These are phyloP conservation scores for Cololabis saira DNA, from an alignment of 2,113 vertebrate genomes.

Conservation along the genomic window DNA sequence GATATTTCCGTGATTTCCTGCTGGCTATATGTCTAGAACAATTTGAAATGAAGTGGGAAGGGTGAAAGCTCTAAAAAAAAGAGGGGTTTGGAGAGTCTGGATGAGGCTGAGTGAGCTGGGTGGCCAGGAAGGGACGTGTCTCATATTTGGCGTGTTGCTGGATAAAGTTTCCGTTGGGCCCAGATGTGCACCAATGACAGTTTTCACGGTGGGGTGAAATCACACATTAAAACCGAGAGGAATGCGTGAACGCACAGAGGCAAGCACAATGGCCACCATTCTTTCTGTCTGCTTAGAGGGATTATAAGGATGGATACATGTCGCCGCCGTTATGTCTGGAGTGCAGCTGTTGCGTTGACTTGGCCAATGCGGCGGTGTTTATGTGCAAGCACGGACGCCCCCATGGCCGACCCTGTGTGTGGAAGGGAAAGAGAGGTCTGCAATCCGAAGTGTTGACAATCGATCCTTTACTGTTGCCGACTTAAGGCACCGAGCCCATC, in stretches of 20 bases:
- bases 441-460: constrained; percentile 25
- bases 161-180: constrained; percentile 48
- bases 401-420: constrained; percentile 6
- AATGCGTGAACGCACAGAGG: constrained; percentile 31
- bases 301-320: constrained; percentile 72
- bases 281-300: constrained; percentile 49
- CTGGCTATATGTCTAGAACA: constrained; percentile 34
- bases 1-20: constrained; percentile 60
- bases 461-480: constrained; percentile 47
- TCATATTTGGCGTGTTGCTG: constrained; percentile 26
- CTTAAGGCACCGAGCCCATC: constrained; percentile 45
- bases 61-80: neutral
- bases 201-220: constrained; percentile 57
- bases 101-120: constrained; percentile 36
- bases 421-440: constrained; percentile 25
- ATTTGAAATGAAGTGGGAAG: constrained; percentile 12
- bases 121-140: constrained; percentile 42
- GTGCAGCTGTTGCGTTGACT: constrained; percentile 71
- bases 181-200: constrained; percentile 67
- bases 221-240: constrained; percentile 57
- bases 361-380: constrained; percentile 20
- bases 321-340: constrained; percentile 70
- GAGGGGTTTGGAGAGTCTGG: constrained; percentile 4
- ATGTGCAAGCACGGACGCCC: constrained; percentile 10
- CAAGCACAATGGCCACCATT: constrained; percentile 65